Conservation (phyloP, 2,113 vertebrate genomes). For the Malurus melanocephalus region DNA sequence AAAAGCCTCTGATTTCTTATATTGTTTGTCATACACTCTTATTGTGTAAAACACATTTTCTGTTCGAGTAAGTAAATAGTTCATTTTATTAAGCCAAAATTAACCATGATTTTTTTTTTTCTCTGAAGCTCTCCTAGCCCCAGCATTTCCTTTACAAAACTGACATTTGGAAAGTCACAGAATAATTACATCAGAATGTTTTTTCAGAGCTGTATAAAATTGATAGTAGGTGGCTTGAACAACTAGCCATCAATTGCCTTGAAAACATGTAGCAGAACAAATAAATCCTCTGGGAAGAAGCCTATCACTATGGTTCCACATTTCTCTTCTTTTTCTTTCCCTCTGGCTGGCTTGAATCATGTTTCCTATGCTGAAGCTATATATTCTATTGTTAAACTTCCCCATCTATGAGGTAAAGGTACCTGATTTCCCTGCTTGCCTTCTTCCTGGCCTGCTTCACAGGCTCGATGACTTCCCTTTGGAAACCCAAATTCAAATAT, state of each 20-base stretch:
- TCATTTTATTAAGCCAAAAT: not conserved
- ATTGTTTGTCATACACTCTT: not conserved
- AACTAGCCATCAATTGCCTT: not conserved
- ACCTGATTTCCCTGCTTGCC: not conserved
- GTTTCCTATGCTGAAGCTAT: not conserved
- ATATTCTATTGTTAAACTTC: not conserved
- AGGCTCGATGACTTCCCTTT: not conserved
- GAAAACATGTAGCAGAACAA: not conserved
- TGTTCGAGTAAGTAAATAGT: not conserved
- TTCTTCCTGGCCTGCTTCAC: not conserved
- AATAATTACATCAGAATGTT: not conserved
- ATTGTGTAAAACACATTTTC: not conserved
- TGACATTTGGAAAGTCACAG: not conserved
- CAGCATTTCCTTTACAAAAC: not conserved
- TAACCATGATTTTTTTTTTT: not conserved
- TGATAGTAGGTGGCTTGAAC: not conserved
- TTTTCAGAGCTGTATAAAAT: not conserved
- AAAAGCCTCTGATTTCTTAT: not conserved
- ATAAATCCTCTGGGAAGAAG: not conserved
- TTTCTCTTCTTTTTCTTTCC: not conserved
- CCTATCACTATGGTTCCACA: not conserved
- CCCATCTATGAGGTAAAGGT: not conserved
- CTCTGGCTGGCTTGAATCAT: not conserved
- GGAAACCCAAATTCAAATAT: not conserved
- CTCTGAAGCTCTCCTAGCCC: not conserved